phyloP scores from a whole-genome alignment of 2,888 invertebrate genomes.

The Ormyrus pomaceus region DNA sequence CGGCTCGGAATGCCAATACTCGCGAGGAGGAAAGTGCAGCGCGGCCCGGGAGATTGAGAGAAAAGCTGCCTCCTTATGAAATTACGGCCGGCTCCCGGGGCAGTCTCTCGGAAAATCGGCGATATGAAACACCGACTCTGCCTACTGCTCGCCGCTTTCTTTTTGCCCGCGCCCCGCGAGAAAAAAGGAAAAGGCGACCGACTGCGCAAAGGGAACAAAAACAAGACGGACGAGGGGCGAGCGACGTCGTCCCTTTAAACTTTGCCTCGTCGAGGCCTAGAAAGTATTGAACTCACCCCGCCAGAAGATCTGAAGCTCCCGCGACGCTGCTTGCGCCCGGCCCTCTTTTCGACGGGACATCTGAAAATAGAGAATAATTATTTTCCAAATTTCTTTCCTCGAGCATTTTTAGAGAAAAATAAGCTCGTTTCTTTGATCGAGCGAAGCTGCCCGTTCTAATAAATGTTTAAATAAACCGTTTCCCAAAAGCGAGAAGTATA shows the following conservation, averaged over 20 bases:
- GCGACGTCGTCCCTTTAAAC: conserved; percentile 57
- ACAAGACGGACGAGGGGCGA: conserved; percentile 49
- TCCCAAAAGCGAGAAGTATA: neutral
- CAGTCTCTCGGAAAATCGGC: conserved; percentile 73
- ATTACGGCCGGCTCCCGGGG: conserved; percentile 65
- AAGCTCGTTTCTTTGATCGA: neutral
- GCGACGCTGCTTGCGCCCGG: conserved; percentile 1
- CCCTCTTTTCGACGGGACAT: conserved; percentile 31
- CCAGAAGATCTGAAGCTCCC: conserved; percentile 63
- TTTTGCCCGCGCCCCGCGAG: conserved; percentile 15
- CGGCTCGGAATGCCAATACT: conserved; percentile 65
- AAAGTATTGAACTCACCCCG: conserved; percentile 68
- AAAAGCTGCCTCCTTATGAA: conserved; percentile 65
- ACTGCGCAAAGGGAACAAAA: conserved; percentile 48
- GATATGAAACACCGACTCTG: conserved; percentile 70
- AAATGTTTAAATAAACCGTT: neutral
- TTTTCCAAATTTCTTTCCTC: neutral
- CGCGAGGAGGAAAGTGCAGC: conserved; percentile 31
- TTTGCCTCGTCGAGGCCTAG: conserved; percentile 61
- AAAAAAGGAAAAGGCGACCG: conserved; percentile 23
- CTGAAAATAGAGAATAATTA: conserved; percentile 39
- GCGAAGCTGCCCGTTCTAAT: neutral
- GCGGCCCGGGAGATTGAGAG: conserved; percentile 43
- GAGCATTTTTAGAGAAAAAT: neutral
- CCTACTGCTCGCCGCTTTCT: neutral